A percentile compares a stretch with the other conserved stretches of the same genome.
Evolutionary conservation across 2,888 invertebrate species (phyloP).

Genomic region (Noctua janthe): DNA sequence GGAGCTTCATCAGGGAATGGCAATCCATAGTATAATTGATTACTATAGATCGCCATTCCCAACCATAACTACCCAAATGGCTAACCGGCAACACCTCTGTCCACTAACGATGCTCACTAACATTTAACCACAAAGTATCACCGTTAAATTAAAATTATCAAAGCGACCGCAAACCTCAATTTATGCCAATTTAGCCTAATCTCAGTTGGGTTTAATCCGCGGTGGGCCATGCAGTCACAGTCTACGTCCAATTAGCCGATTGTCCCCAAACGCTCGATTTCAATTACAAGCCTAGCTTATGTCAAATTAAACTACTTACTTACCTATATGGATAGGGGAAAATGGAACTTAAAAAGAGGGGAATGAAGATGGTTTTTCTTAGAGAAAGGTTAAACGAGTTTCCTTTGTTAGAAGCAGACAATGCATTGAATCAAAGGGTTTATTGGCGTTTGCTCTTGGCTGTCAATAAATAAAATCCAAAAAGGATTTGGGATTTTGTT

Average conservation of each 20-base stretch:
- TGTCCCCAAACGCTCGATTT: slow-evolving; percentile 66
- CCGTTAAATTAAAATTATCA: slow-evolving; percentile 47
- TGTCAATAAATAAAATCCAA: not conserved
- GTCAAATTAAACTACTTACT: slow-evolving; percentile 58
- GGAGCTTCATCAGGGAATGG: not conserved
- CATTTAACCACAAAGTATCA: slow-evolving; percentile 18
- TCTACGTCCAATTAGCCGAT: slow-evolving; percentile 63
- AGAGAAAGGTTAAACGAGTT: slow-evolving; percentile 47
- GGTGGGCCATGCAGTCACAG: slow-evolving; percentile 46
- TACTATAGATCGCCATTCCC: not conserved
- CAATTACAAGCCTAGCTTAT: slow-evolving; percentile 66
- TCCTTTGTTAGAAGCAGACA: slow-evolving; percentile 37
- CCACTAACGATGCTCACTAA: slow-evolving; percentile 14
- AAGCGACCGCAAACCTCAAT: slow-evolving; percentile 65
- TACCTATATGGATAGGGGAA: slow-evolving; percentile 13
- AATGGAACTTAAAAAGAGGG: slow-evolving; percentile 11
- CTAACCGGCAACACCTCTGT: slow-evolving; percentile 14
- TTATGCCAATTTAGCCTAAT: slow-evolving; percentile 59
- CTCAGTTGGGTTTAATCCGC: slow-evolving; percentile 59
- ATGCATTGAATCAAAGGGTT: slow-evolving; percentile 19
- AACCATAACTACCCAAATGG: not conserved
- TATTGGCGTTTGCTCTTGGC: not conserved
- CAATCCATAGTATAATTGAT: not conserved
- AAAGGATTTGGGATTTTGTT: slow-evolving; percentile 18
- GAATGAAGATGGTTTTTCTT: slow-evolving; percentile 44